Conservation (phyloP, 2,113 vertebrate species). For the Eupsittula cactorum region DNA sequence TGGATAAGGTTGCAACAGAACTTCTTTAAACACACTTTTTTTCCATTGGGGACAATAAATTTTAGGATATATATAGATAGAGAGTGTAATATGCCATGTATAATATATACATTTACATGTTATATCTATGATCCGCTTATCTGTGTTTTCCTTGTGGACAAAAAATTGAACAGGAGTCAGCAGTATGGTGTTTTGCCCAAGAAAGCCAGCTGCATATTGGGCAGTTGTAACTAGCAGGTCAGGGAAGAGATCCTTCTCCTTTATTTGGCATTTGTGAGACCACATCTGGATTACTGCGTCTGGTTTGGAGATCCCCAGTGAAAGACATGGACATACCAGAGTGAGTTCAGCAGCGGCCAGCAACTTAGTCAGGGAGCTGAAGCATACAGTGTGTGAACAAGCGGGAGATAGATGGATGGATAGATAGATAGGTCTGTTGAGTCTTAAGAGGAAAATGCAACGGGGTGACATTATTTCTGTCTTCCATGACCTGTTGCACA, state of each 20-base stretch:
- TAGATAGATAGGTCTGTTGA: background rate
- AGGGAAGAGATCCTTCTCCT: background rate
- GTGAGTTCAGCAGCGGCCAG: background rate
- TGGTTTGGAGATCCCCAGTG: background rate
- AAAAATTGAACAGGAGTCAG: background rate
- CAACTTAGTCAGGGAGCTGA: background rate
- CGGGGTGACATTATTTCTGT: background rate
- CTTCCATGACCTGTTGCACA: background rate
- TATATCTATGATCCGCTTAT: background rate
- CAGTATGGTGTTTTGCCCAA: background rate
- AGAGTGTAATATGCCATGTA: background rate
- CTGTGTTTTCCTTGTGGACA: background rate
- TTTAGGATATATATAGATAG: background rate
- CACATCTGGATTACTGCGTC: background rate
- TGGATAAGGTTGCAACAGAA: constrained; percentile 10
- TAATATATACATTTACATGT: background rate
- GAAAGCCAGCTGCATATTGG: background rate
- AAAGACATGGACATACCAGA: background rate
- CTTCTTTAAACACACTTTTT: background rate
- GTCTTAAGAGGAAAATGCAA: background rate
- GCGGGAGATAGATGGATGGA: background rate
- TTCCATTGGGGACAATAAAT: background rate
- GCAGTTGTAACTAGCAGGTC: background rate
- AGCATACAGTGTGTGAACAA: background rate
- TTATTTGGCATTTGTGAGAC: background rate